These are phyloP conservation scores for Zoanthus sansibaricus DNA, from an alignment of 92 coral and sea anemone species.

Conservation along the genomic window DNA sequence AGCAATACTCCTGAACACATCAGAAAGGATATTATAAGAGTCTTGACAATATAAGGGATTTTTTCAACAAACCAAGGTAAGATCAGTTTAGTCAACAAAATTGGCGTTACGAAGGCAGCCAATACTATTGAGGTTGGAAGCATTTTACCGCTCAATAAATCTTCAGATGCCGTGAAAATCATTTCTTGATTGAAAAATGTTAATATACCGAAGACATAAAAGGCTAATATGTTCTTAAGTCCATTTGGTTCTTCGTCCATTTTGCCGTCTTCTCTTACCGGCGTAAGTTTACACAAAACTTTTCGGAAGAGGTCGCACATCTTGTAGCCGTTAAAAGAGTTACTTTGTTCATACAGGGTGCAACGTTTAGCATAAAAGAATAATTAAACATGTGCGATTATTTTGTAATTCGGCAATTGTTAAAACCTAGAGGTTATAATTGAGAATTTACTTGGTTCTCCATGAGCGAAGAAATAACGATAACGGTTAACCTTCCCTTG, in stretches of 20 bases:
- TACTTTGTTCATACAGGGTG: neutral
- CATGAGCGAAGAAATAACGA: too few species aligned
- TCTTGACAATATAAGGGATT: conserved; percentile 66
- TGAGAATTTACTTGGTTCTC: too few species aligned
- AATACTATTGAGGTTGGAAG: conserved; percentile 80
- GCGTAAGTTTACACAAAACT: conserved; percentile 68
- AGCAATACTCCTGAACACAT: conserved; percentile 73
- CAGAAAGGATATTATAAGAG: conserved; percentile 47
- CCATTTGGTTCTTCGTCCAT: conserved; percentile 39
- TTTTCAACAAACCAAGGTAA: conserved; percentile 86
- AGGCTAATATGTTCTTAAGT: conserved; percentile 57
- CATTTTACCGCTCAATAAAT: conserved; percentile 73
- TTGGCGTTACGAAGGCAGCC: conserved; percentile 76
- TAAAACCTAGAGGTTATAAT: too few species aligned
- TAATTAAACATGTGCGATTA: too few species aligned
- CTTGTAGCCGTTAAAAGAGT: neutral
- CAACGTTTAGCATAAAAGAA: too few species aligned
- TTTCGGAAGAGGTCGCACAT: conserved; percentile 73
- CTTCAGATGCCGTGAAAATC: conserved; percentile 90
- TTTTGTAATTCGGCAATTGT: too few species aligned
- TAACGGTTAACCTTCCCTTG: too few species aligned
- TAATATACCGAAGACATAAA: conserved; percentile 72
- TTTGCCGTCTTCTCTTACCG: conserved; percentile 51
- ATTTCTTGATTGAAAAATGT: conserved; percentile 86
- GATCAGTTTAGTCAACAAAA: conserved; percentile 67